These are phyloP conservation scores for Drosophila lutescens DNA, from an alignment of 2,888 invertebrate species.

Conservation along the genomic window DNA sequence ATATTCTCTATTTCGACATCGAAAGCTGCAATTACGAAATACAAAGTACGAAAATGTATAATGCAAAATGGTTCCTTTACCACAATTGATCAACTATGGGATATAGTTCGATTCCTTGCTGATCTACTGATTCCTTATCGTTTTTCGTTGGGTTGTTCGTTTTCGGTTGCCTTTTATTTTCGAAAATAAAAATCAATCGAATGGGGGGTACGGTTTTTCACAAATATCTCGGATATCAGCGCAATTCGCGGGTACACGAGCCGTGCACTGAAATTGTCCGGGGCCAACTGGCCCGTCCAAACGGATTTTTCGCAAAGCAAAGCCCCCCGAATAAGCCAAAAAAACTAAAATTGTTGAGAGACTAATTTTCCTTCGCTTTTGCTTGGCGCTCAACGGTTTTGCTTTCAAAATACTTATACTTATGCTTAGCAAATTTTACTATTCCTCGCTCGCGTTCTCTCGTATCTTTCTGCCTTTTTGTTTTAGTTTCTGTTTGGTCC, in stretches of 20 bases:
- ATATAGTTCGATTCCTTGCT: slow-evolving; percentile 19
- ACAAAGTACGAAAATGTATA: slow-evolving; percentile 14
- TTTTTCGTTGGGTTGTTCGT: slow-evolving; percentile 38
- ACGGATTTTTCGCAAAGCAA: slow-evolving; percentile 54
- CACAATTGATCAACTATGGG: slow-evolving; percentile 36
- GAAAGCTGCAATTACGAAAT: slow-evolving; percentile 68
- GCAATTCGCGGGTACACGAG: slow-evolving; percentile 62
- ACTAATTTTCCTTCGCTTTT: slow-evolving; percentile 48
- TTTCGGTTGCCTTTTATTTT: slow-evolving; percentile 43
- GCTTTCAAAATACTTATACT: slow-evolving; percentile 55
- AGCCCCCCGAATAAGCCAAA: slow-evolving; percentile 34
- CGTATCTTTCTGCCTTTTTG: slow-evolving; percentile 18
- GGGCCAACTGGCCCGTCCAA: slow-evolving; percentile 69
- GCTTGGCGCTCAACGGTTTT: slow-evolving; percentile 45
- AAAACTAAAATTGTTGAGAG: slow-evolving; percentile 35
- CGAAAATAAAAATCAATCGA: slow-evolving; percentile 52
- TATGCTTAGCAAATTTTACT: slow-evolving; percentile 59
- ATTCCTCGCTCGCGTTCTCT: slow-evolving; percentile 18
- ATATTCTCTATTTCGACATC: slow-evolving; percentile 41
- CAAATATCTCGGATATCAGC: slow-evolving; percentile 29
- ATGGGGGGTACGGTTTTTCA: slow-evolving; percentile 4
- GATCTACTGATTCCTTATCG: slow-evolving; percentile 41
- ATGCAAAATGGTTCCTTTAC: slow-evolving; percentile 44
- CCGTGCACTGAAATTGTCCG: slow-evolving; percentile 77
- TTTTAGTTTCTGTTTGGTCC: slow-evolving; percentile 18